Conservation (phyloP, 1,140 invertebrate species). For the Aricia agestis region DNA sequence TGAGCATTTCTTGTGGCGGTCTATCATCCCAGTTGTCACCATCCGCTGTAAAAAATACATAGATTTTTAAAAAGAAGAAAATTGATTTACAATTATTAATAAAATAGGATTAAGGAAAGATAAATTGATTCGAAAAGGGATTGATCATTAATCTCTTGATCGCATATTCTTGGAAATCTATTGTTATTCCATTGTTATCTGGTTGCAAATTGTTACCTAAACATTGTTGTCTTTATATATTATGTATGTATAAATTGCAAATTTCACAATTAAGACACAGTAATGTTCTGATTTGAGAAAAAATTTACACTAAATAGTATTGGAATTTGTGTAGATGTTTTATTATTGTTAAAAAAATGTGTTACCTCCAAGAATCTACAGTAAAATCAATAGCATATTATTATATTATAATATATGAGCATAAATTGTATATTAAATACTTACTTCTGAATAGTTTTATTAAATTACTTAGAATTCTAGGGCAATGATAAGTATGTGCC, state of each 20-base stretch:
- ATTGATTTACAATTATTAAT: too few relatives aligned
- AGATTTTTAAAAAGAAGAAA: background rate
- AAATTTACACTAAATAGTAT: too few relatives aligned
- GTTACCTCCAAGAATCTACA: background rate
- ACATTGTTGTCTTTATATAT: too few relatives aligned
- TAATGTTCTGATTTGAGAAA: too few relatives aligned
- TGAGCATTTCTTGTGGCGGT: constrained; percentile 46
- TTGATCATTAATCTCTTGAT: constrained; percentile 16
- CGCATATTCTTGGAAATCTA: too few relatives aligned
- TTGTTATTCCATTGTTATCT: too few relatives aligned
- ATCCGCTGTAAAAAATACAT: constrained; percentile 48
- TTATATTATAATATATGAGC: background rate
- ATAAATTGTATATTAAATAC: constrained; percentile 14
- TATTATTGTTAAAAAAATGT: too few relatives aligned
- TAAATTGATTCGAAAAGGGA: background rate
- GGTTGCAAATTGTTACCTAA: constrained; percentile 20
- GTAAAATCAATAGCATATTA: background rate
- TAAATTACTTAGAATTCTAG: constrained; percentile 54
- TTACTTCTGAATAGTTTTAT: constrained; percentile 67
- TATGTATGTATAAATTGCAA: too few relatives aligned
- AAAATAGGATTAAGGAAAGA: too few relatives aligned
- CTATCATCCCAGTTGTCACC: constrained; percentile 58
- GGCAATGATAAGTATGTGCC: constrained; percentile 67
- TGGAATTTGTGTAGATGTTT: too few relatives aligned
- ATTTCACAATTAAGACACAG: too few relatives aligned